A percentile compares a stretch with the other conserved stretches of the same genome.
Evolutionary conservation across 2,797 vertebrate genomes (phyloP).

Genomic region (Rhinatrema bivittatum): DNA sequence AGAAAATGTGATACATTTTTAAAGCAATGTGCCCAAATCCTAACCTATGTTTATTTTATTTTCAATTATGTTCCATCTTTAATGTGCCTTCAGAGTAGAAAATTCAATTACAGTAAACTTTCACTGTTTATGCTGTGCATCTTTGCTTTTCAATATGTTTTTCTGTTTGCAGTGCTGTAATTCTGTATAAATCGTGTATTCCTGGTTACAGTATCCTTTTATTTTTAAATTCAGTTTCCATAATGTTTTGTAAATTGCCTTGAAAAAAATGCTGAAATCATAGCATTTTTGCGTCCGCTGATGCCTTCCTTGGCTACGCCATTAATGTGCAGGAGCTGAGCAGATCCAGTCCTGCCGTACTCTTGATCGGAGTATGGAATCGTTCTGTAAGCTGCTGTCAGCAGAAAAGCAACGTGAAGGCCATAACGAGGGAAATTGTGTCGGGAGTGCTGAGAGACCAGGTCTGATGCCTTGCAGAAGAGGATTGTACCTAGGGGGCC

Average conservation of each 20-base stretch:
- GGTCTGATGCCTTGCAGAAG: too few species aligned
- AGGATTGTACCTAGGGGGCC: too few species aligned
- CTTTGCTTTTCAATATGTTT: not conserved
- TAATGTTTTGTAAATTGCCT: constrained; percentile 15
- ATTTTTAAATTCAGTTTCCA: constrained; percentile 26
- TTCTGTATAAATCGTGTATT: too few species aligned
- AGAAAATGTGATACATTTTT: constrained; percentile 31
- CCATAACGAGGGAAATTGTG: too few species aligned
- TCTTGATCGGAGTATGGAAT: too few species aligned
- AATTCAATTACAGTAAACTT: constrained; percentile 41
- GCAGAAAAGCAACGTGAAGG: too few species aligned
- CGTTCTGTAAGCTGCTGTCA: too few species aligned
- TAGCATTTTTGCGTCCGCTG: constrained; percentile 21
- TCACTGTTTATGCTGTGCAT: constrained; percentile 14
- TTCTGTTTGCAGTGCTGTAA: constrained; percentile 4
- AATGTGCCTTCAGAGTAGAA: constrained; percentile 27
- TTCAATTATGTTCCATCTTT: constrained; percentile 41
- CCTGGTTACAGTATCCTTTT: too few species aligned
- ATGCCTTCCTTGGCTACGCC: too few species aligned
- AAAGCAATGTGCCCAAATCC: constrained; percentile 24
- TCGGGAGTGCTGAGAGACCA: too few species aligned
- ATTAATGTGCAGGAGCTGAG: too few species aligned
- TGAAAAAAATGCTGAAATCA: constrained; percentile 36
- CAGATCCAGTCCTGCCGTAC: too few species aligned
- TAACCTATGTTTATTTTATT: constrained; percentile 50